These are phyloP conservation scores for Antrozous pallidus DNA, from an alignment of 2,797 vertebrate species.

Conservation along the genomic window DNA sequence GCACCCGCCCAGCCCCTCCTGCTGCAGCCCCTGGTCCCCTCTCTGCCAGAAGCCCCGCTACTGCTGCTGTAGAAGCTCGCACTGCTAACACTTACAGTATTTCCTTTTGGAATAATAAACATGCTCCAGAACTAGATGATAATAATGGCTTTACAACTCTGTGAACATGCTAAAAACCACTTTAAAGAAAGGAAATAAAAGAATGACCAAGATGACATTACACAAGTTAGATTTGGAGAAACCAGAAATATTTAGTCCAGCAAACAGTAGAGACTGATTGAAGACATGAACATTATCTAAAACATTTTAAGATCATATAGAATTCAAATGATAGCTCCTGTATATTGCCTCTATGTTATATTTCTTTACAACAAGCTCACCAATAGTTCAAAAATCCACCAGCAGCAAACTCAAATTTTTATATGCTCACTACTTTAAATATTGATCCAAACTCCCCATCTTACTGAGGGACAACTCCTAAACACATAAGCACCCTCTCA, in stretches of 20 bases:
- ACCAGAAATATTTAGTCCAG: conserved; percentile 1
- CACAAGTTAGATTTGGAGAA: not conserved
- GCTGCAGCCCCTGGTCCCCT: no score
- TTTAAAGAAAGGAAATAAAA: not conserved
- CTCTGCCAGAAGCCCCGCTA: no score
- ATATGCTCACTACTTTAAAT: not conserved
- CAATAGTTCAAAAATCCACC: not conserved
- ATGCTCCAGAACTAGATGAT: not conserved
- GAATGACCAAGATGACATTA: not conserved
- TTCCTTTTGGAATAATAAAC: not conserved
- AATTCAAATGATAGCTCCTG: not conserved
- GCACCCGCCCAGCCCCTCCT: no score
- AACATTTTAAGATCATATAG: not conserved
- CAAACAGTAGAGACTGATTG: not conserved
- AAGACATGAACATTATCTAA: not conserved
- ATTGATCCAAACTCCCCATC: not conserved
- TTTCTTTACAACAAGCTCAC: not conserved
- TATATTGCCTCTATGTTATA: not conserved
- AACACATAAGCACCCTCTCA: not conserved
- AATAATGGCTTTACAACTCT: not conserved
- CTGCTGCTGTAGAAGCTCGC: no score
- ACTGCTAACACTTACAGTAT: not conserved
- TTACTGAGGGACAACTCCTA: not conserved
- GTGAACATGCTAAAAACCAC: not conserved
- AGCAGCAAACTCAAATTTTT: not conserved